Percentiles rank a stretch among this genome's conserved stretches.
Conservation (phyloP, 2,888 invertebrate genomes). For the Drosophila falleni region DNA sequence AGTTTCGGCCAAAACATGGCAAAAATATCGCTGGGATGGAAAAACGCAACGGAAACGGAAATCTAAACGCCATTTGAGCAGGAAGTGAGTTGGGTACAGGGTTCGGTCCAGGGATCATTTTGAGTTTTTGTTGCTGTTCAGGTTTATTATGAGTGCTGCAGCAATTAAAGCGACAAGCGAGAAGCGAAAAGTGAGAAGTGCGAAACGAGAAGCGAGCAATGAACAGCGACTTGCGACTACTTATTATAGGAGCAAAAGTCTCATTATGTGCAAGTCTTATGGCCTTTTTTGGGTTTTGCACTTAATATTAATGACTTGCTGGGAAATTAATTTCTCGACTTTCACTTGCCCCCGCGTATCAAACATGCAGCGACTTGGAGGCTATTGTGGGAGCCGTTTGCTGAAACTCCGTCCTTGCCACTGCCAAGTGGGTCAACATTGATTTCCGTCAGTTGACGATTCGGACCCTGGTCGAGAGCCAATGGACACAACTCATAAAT, state of each 20-base stretch:
- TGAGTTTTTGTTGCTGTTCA: not conserved
- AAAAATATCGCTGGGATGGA: conserved; percentile 54
- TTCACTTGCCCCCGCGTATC: conserved; percentile 55
- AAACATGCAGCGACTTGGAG: conserved; percentile 30
- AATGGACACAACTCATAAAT: conserved; percentile 70
- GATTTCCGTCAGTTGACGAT: conserved; percentile 66
- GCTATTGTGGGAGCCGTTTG: conserved; percentile 14
- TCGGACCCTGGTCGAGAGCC: conserved; percentile 20
- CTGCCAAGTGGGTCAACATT: conserved; percentile 77
- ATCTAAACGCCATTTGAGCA: conserved; percentile 63
- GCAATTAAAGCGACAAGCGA: conserved; percentile 57
- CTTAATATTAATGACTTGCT: conserved; percentile 79
- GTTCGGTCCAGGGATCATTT: not conserved
- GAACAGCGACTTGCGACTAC: conserved; percentile 13
- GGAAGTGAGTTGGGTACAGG: conserved; percentile 34
- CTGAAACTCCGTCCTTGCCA: conserved; percentile 48
- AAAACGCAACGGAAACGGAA: conserved; percentile 68
- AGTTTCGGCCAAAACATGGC: conserved; percentile 38
- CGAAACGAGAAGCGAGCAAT: not conserved
- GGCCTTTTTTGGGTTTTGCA: conserved; percentile 70
- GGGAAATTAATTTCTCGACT: conserved; percentile 76
- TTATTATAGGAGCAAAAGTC: conserved; percentile 38
- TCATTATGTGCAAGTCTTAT: conserved; percentile 66
- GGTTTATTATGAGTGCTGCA: conserved; percentile 42
- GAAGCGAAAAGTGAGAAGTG: not conserved